These are phyloP conservation scores for Himalopsyche tibetana DNA, from an alignment of 2,888 invertebrate genomes.

Conservation along the genomic window DNA sequence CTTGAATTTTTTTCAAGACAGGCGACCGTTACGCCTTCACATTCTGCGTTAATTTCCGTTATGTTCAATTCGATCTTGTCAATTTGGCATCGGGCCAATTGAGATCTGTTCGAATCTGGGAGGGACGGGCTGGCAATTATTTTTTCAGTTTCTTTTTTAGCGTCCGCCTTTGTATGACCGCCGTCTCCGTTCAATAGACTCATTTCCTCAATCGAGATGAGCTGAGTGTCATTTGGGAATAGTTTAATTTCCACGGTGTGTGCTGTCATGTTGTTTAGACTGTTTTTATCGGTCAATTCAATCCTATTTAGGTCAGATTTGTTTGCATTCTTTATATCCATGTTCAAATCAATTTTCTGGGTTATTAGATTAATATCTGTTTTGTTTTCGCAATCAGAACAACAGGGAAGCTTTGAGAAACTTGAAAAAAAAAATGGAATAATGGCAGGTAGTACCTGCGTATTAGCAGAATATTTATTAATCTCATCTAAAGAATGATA, in stretches of 20 bases:
- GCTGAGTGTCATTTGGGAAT: not conserved
- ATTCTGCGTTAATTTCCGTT: conserved; percentile 42
- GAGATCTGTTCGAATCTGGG: conserved; percentile 23
- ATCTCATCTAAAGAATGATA: conserved; percentile 19
- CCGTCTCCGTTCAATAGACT: not conserved
- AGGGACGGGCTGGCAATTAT: conserved; percentile 18
- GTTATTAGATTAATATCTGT: too few species aligned
- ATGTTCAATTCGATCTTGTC: conserved; percentile 41
- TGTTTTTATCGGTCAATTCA: not conserved
- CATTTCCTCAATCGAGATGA: not conserved
- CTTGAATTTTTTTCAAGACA: conserved; percentile 29
- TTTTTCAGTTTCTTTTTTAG: conserved; percentile 38
- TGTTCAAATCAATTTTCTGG: too few species aligned
- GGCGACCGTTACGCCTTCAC: conserved; percentile 25
- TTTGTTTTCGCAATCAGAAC: not conserved
- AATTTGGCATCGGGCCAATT: conserved; percentile 3
- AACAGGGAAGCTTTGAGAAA: not conserved
- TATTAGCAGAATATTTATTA: not conserved
- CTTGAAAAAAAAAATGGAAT: not conserved
- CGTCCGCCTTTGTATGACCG: not conserved
- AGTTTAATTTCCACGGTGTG: not conserved
- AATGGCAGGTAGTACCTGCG: not conserved
- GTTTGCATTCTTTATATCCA: not conserved
- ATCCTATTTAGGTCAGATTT: not conserved
- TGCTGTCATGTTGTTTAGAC: not conserved